A percentile compares a stretch with the other conserved stretches of the same genome.
Evolutionary conservation across 2,797 vertebrate species (phyloP).

Genomic region (Aselliscus stoliczkanus): DNA sequence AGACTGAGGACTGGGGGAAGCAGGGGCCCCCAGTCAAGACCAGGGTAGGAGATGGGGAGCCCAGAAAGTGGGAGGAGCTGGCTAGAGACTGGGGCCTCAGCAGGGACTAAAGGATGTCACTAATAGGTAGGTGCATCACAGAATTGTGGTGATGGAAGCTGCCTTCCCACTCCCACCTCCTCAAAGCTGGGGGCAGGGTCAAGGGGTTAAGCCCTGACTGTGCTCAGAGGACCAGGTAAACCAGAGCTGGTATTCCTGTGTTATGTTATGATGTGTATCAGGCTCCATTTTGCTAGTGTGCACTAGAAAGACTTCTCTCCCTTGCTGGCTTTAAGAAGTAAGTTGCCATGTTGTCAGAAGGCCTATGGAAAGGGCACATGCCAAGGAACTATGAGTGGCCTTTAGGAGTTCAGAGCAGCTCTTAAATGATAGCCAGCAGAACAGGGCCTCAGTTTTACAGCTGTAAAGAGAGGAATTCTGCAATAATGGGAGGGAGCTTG

Average conservation of each 20-base stretch:
- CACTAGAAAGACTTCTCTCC: neutral
- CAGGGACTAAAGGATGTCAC: neutral
- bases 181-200: neutral
- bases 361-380: neutral
- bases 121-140: neutral
- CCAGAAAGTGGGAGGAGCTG: neutral
- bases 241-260: neutral
- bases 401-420: neutral
- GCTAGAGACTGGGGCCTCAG: neutral
- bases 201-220: neutral
- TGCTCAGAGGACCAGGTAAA: neutral
- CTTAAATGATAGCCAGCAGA: neutral
- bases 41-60: neutral
- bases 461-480: neutral
- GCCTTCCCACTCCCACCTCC: neutral
- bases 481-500: neutral
- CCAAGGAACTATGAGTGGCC: neutral
- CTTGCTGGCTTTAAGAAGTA: neutral
- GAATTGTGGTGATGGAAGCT: neutral
- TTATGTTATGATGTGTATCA: accelerated
- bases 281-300: neutral
- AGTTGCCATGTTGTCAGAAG: neutral
- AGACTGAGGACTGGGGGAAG: neutral
- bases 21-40: neutral
- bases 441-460: neutral